Conservation (phyloP, 1,140 invertebrate genomes). For the Melitaea cinxia region DNA sequence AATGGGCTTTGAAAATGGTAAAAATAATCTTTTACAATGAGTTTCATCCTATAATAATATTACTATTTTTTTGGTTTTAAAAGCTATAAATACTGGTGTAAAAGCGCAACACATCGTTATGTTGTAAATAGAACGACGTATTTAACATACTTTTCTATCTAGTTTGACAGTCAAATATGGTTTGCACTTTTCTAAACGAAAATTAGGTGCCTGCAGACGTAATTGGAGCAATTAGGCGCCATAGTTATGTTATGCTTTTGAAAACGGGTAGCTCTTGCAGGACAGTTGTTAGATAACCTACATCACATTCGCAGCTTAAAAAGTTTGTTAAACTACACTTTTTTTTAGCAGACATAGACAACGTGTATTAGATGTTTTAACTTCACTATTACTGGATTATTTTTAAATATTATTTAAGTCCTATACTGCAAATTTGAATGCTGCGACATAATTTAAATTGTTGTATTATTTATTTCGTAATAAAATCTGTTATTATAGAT, state of each 20-base stretch:
- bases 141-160: conserved; percentile 11
- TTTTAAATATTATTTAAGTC: too few species aligned
- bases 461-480: too few species aligned
- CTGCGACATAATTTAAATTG: too few species aligned
- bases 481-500: too few species aligned
- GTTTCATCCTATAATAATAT: too few species aligned
- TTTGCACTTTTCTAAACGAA: conserved; percentile 22
- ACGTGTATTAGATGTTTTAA: background rate
- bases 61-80: too few species aligned
- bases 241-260: conserved; percentile 21
- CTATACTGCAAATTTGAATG: too few species aligned
- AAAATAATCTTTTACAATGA: too few species aligned
- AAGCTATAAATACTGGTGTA: too few species aligned
- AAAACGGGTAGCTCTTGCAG: conserved; percentile 6
- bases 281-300: conserved; percentile 27
- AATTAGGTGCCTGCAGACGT: conserved; percentile 20
- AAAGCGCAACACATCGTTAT: background rate
- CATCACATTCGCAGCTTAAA: conserved; percentile 15
- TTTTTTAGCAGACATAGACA: background rate
- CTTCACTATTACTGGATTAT: too few species aligned
- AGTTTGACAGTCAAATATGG: conserved; percentile 16
- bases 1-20: too few species aligned
- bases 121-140: background rate
- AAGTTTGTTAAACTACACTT: conserved; percentile 15
- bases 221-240: conserved; percentile 24